Evolutionary conservation across 2,888 invertebrate genomes (phyloP).

Genomic region (Bombylius major): DNA sequence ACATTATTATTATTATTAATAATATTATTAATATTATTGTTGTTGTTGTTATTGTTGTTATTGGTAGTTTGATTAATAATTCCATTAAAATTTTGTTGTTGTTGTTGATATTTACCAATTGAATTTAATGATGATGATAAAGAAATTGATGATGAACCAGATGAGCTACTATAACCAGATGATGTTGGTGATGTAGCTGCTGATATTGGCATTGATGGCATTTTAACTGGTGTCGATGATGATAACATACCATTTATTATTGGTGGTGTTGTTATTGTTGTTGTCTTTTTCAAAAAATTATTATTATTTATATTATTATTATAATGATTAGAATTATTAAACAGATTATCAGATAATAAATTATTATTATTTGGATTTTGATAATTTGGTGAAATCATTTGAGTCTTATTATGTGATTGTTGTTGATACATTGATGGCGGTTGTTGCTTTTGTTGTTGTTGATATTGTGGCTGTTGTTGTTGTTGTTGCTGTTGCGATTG

Average conservation of each 20-base stretch:
- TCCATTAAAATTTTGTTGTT: not conserved
- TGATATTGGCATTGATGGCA: conserved; percentile 7
- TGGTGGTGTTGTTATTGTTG: conserved; percentile 14
- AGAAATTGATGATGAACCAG: not conserved
- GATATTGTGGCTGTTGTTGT: conserved; percentile 2
- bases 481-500: not conserved
- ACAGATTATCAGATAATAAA: conserved; percentile 1
- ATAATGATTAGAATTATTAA: conserved; percentile 4
- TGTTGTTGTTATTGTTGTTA: conserved; percentile 3
- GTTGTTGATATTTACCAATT: conserved; percentile 11
- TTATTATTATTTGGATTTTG: conserved; percentile 6
- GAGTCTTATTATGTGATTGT: not conserved
- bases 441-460: not conserved
- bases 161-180: conserved; percentile 9
- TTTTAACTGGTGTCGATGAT: conserved; percentile 1
- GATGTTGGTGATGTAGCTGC: conserved; percentile 9
- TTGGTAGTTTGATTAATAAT: not conserved
- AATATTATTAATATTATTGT: conserved; percentile 7
- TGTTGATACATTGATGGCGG: not conserved
- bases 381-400: not conserved
- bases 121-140: conserved; percentile 9
- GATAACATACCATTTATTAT: conserved; percentile 2
- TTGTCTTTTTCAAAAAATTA: conserved; percentile 13
- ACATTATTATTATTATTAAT: conserved; percentile 6
- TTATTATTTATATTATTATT: conserved; percentile 10